Conservation (phyloP, 2,888 invertebrate species). For the Brachyptera risi region DNA sequence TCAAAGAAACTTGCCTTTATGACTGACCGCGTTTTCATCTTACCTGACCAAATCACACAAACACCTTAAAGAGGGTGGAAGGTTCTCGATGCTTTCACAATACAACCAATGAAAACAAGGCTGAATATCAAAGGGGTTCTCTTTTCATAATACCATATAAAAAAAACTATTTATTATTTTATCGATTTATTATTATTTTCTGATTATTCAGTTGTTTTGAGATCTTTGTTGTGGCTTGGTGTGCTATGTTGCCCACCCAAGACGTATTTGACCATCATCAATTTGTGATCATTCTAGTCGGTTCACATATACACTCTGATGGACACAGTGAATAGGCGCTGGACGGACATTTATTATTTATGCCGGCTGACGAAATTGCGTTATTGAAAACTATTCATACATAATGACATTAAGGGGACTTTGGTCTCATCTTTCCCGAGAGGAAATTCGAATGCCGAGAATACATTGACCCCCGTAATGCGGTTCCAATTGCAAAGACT, state of each 20-base stretch:
- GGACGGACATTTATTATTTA: constrained; percentile 12
- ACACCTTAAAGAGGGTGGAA: not conserved
- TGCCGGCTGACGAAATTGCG: constrained; percentile 7
- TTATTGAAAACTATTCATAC: constrained; percentile 13
- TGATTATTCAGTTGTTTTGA: not conserved
- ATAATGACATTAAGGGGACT: constrained; percentile 1
- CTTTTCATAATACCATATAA: not conserved
- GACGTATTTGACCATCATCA: constrained; percentile 25
- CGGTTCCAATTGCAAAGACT: not conserved
- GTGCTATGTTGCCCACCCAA: constrained; percentile 24
- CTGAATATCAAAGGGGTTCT: no score
- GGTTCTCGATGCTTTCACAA: no score
- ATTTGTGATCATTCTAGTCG: constrained; percentile 24
- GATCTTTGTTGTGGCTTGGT: constrained; percentile 3
- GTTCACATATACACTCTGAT: constrained; percentile 32
- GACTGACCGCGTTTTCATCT: constrained; percentile 1
- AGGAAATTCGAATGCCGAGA: not conserved
- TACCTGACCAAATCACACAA: constrained; percentile 11
- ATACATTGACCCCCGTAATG: not conserved
- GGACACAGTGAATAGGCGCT: constrained; percentile 46
- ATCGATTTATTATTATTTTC: constrained; percentile 5
- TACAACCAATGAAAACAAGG: no score
- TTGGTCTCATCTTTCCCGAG: not conserved
- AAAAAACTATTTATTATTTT: constrained; percentile 9
- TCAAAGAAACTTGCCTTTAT: constrained; percentile 9